Base-by-base conservation (phyloP, 92 coral and sea anemone genomes). In the Heteractis magnifica region DNA sequence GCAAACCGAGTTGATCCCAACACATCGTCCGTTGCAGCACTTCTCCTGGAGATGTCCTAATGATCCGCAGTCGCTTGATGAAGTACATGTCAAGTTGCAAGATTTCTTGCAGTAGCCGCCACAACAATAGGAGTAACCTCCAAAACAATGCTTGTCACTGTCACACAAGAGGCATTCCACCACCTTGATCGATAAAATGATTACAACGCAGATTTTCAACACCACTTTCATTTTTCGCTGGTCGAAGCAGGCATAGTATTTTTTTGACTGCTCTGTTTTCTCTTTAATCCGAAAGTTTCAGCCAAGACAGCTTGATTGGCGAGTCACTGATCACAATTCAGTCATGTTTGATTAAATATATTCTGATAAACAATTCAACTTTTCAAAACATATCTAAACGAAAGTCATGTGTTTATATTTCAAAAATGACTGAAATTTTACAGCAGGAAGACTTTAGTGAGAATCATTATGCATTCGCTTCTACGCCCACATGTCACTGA, bases 21-120 rank as follows among this genome's bases (percentile, higher is more conserved):
- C 84, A n/a, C 93, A 90, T 59, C 56, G 78, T 14, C 90, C 88
- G n/a, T 87, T 84, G 79, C 93, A 90, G 79, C 93, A 90, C 51
- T 87, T 71, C 58, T 90, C 93, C 52, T 87, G 91, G 2, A 84
- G 21, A 85, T 82, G 86, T 0, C 89, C 89, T 3, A 87, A 84
- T 0, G 93, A 90, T 19, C 91, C 93, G 53, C 93, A 90, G 51
- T 90, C 91, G 34, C 80, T 81, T 4, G 89, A 83, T 21, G 72
- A 26, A 34, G 86, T n/a, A 51, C 93, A 90, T 0, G 91, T 56
- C 58, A 81, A 16, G 82, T 90, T 90, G 71, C 93, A 90, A 0
- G 80, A 81, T 53, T 87, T 83, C 8, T 87, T 88, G 72, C 93
- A 90, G 79, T 87, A 82, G 1, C 93, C 93, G 51, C 80, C 71